A percentile compares a stretch with the other conserved stretches of the same genome.
phyloP scores from a whole-genome alignment of 2,797 vertebrate species.

The Anomalospiza imberbis region DNA sequence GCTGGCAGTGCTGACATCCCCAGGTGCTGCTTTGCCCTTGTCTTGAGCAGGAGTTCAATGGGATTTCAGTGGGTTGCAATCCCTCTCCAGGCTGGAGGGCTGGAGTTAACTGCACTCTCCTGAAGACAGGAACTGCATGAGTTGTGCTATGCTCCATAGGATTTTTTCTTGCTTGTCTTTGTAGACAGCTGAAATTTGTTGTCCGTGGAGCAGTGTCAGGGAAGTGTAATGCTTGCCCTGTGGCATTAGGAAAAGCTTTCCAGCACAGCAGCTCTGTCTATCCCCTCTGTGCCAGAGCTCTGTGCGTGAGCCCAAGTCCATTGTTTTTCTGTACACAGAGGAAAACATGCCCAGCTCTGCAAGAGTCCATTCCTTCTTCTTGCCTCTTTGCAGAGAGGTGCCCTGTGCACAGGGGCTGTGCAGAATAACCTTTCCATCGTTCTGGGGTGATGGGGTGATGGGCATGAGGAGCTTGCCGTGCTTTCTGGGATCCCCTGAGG shows the following conservation, averaged over 20 bases:
- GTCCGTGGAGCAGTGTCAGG: background rate
- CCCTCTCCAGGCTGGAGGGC: background rate
- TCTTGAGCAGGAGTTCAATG: background rate
- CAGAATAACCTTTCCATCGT: background rate
- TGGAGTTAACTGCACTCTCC: background rate
- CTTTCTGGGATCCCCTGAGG: background rate
- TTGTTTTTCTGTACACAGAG: background rate
- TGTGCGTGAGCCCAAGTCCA: background rate
- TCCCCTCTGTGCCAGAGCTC: background rate
- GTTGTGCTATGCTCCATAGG: background rate
- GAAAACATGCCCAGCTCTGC: background rate
- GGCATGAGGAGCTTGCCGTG: background rate
- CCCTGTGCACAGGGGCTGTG: background rate
- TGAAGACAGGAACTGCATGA: background rate
- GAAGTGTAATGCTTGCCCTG: rapidly evolving
- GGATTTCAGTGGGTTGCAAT: background rate
- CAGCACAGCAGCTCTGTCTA: background rate
- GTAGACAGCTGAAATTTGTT: background rate
- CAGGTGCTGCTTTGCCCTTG: background rate
- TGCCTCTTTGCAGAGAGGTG: background rate
- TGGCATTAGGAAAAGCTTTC: background rate
- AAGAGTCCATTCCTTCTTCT: background rate
- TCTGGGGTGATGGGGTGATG: background rate
- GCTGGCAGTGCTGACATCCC: background rate
- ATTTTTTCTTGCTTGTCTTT: background rate